These are phyloP conservation scores for Alosa alosa DNA, from an alignment of 2,113 vertebrate genomes.

Conservation along the genomic window DNA sequence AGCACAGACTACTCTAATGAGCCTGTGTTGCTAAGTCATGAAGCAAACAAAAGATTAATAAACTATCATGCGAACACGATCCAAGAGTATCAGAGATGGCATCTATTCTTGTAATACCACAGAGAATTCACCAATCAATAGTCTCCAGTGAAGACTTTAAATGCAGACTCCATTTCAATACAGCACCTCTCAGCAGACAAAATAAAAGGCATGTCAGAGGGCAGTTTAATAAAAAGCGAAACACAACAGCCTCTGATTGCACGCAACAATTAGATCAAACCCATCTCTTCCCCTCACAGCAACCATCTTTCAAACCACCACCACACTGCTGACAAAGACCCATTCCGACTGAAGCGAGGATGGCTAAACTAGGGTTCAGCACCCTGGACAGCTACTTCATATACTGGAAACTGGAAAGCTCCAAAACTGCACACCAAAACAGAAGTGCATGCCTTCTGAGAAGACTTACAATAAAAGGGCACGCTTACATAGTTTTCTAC, in stretches of 20 bases:
- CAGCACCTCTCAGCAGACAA: background rate
- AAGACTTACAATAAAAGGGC: background rate
- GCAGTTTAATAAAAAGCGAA: background rate
- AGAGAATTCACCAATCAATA: background rate
- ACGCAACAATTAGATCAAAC: background rate
- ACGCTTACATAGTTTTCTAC: background rate
- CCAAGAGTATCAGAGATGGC: background rate
- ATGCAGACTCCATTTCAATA: background rate
- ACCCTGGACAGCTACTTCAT: background rate
- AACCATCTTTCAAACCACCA: background rate
- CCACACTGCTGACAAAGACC: background rate
- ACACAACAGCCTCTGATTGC: background rate
- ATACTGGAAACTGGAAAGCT: background rate
- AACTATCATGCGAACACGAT: background rate
- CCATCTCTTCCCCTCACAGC: background rate
- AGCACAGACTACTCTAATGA: background rate
- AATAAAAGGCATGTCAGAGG: background rate
- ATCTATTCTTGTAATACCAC: background rate
- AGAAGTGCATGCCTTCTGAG: background rate
- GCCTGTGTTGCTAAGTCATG: background rate
- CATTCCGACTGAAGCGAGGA: background rate
- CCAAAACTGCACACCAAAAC: background rate
- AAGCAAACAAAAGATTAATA: background rate
- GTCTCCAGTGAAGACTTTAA: background rate
- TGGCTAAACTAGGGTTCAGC: background rate